Evolutionary conservation across 2,888 invertebrate species (phyloP), one percentile per base, ranked within the genome.

Genomic region (Troglohyphantes excavatus): DNA sequence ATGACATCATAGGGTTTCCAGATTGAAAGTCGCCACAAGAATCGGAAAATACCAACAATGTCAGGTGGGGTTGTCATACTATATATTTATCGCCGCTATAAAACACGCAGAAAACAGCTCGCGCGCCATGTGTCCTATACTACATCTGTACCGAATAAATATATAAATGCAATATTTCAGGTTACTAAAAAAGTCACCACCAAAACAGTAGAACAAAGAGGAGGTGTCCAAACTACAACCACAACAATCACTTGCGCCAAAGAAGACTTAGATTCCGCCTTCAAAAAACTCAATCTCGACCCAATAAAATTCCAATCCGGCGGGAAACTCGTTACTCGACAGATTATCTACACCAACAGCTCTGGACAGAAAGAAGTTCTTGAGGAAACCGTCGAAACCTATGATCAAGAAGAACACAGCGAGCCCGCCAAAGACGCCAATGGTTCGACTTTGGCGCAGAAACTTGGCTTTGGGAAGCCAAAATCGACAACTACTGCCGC

Each of bases 261-360:
- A 19, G 85, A 70, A n/a, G 81, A 85, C 13, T 67, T 90, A 17
- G 90, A 85, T 7, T 39, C 90, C 0, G 84, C 90, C 19, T 85
- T 90, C 61, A 79, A 85, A 19, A 79, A 53, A 43, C 46, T 90
- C 21, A 65, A 90, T 23, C 23, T 90, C 17, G 89, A 90, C 9
- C 89, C 89, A 0, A 39, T 63, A 26, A 84, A 84, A 27, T 89
- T 89, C 63, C 82, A 68, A 11, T 65, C 78, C 0, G 84, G 84
- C 0, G 89, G 89, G 0, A 90, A 78, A 6, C 63, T 33, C n/a
- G 89, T 90, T 23, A 90, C 89, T 23, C 61, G 70, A n/a, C 83
- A 76, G 21, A 90, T 90, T 19, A 61, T 90, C 33, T 90, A 90
- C 65, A 90, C 83, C 3, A 68, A 89, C 23, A 84, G 83, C 11